Evolutionary conservation across 2,888 invertebrate species (phyloP).

Genomic region (Lycia hirtaria): DNA sequence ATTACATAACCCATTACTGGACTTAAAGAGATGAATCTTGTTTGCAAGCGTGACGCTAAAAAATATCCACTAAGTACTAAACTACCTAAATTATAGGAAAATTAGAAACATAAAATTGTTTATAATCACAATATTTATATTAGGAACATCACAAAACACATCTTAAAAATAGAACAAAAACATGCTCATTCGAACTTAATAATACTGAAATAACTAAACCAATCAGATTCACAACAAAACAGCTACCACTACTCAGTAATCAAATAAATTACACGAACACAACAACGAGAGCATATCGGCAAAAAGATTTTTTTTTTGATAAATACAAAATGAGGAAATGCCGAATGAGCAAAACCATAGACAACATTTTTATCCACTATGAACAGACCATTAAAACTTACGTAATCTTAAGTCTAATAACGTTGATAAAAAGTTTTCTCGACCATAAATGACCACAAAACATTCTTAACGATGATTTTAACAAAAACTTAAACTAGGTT

Average conservation of each 20-base stretch:
- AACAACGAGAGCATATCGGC: neutral
- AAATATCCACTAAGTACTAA: too few relatives aligned
- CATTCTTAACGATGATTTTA: neutral
- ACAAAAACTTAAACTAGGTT: neutral
- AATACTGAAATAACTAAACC: constrained; percentile 45
- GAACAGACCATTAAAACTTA: too few relatives aligned
- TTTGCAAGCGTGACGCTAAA: too few relatives aligned
- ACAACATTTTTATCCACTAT: too few relatives aligned
- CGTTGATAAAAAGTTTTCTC: neutral
- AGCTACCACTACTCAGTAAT: constrained; percentile 13
- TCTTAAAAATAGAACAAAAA: constrained; percentile 19
- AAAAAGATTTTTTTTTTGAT: neutral
- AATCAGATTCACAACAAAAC: constrained; percentile 19
- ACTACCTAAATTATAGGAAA: constrained; percentile 4
- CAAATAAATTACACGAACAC: neutral
- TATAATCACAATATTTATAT: constrained; percentile 17
- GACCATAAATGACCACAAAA: neutral
- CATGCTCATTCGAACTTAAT: constrained; percentile 36
- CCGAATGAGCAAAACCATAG: neutral
- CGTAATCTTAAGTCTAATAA: neutral
- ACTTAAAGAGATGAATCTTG: too few relatives aligned
- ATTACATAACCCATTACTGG: too few relatives aligned
- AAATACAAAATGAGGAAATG: neutral
- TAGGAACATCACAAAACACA: constrained; percentile 33
- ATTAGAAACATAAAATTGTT: neutral